Base-by-base conservation (phyloP, 2,888 invertebrate species). In the Drosophila acutilabella region DNA sequence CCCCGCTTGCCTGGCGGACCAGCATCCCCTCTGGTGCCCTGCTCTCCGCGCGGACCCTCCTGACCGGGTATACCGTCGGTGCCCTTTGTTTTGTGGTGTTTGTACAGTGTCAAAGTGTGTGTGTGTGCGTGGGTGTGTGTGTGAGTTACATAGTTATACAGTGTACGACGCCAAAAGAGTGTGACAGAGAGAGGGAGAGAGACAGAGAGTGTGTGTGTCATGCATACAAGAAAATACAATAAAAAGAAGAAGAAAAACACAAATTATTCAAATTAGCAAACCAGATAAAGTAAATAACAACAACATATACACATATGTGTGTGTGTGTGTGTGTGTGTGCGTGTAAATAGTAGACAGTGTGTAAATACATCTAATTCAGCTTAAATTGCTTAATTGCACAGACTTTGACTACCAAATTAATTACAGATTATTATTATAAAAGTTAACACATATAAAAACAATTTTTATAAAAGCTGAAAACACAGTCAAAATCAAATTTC, bases 61-160 rank as follows among this genome's bases (percentile, higher is more conserved):
- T 95, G 95, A 91, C 97, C 97, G 89, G 97, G 97, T 92, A 98
- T 98, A 90, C 97, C 97, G 93, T 98, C 97, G 73, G 97, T 98
- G 90, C 97, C 98, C 97, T 97, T 84, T 64, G 36, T 36, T 36
- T 13, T 2, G n/a, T 36, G 36, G 6, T 36, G 36, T 44, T 13
- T 41, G 44, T 45, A 36, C 42, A 6, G 33, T 36, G 38, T 61
- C 52, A 53, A n/a, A 50, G 59, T 44, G 44, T 52, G 26, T 69
- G 60, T 51, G 47, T 40, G 53, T 54, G 64, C 52, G 54, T 47
- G 36, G 26, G 42, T 40, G 59, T 58, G n/a, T 33, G 23, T 62
- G 50, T 54, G 51, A 33, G 23, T 51, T 60, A 71, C 75, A 54
- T 72, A 74, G 59, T 40, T 53, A 70, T 58, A 69, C 62, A 78